phyloP scores from a whole-genome alignment of 2,888 invertebrate genomes.

The Parnassius glacialis region DNA sequence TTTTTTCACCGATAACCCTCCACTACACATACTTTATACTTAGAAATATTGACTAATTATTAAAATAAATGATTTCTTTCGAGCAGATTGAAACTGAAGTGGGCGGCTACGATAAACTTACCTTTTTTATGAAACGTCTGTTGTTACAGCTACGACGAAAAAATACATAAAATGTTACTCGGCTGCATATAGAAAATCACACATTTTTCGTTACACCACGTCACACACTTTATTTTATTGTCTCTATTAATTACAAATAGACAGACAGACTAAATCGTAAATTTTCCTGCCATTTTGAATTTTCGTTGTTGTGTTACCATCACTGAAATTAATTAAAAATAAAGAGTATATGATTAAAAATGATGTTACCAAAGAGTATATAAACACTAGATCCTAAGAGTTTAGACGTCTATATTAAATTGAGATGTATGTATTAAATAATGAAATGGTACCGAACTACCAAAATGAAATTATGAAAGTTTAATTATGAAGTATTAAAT shows the following conservation, averaged over 20 bases:
- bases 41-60: conserved; percentile 23
- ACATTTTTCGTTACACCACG: conserved; percentile 65
- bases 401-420: too few species aligned
- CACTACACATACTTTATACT: not conserved
- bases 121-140: conserved; percentile 41
- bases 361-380: too few species aligned
- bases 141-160: conserved; percentile 3
- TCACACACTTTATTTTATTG: conserved; percentile 56
- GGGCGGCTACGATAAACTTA: conserved; percentile 65
- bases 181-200: conserved; percentile 41
- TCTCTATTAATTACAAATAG: conserved; percentile 53
- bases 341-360: too few species aligned
- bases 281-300: conserved; percentile 69
- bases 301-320: conserved; percentile 45
- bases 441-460: too few species aligned
- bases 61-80: conserved; percentile 52
- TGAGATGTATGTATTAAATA: too few species aligned
- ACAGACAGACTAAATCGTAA: conserved; percentile 42
- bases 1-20: conserved; percentile 5
- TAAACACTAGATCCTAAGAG: too few species aligned
- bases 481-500: too few species aligned
- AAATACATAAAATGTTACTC: conserved; percentile 13
- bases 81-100: conserved; percentile 62
- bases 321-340: not conserved
- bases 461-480: too few species aligned